phyloP scores from a whole-genome alignment of 2,113 vertebrate species.

The Chaetura pelagica region DNA sequence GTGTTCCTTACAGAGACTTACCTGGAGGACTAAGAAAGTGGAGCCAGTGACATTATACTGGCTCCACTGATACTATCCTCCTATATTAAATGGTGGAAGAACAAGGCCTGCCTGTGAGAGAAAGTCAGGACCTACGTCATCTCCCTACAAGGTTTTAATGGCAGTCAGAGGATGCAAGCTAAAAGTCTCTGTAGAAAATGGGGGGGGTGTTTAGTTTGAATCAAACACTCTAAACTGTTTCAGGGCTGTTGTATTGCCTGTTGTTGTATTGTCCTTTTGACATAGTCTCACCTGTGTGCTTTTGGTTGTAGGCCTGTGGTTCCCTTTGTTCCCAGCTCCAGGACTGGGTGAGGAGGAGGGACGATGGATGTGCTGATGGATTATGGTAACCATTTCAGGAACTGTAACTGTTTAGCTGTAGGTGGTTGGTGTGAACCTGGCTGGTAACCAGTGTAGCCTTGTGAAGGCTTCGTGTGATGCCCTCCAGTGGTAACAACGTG shows the following conservation, averaged over 20 bases:
- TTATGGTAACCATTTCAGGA: not conserved
- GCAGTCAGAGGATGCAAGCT: not conserved
- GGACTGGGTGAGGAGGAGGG: not conserved
- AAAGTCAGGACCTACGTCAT: constrained; percentile 77
- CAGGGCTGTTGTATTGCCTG: not conserved
- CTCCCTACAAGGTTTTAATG: constrained; percentile 72
- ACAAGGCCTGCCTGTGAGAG: constrained; percentile 79
- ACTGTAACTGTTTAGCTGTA: fast-evolving
- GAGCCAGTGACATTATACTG: constrained; percentile 71
- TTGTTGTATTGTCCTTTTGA: not conserved
- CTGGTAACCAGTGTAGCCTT: not conserved
- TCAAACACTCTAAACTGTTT: not conserved
- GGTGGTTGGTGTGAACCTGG: not conserved
- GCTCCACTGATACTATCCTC: constrained; percentile 83
- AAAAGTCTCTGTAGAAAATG: not conserved
- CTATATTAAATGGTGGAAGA: constrained; percentile 82
- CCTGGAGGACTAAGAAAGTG: constrained; percentile 85
- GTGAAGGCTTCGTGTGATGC: not conserved
- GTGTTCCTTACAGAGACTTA: not conserved
- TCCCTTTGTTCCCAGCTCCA: not conserved
- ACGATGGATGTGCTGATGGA: fast-evolving
- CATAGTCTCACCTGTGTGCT: not conserved
- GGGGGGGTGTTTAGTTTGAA: not conserved
- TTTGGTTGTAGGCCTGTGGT: not conserved
- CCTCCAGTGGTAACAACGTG: constrained; percentile 17